Conservation (phyloP, 2,797 vertebrate genomes). For the Periophthalmus magnuspinnatus region DNA sequence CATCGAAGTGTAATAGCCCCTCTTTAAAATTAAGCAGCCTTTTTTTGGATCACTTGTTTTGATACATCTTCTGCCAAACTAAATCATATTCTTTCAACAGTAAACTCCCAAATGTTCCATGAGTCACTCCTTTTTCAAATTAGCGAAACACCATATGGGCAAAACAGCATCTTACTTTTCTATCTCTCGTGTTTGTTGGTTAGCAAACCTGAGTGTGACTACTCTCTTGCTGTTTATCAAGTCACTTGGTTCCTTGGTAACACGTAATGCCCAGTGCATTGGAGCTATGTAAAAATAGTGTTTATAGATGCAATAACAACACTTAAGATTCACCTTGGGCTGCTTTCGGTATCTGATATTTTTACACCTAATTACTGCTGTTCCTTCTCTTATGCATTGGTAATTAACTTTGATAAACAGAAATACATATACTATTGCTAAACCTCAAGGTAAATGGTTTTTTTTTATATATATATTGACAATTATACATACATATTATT, state of each 20-base stretch:
- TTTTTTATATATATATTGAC: not conserved
- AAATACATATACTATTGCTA: too few species aligned
- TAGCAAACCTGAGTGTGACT: not conserved
- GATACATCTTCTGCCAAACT: not conserved
- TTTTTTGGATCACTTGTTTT: not conserved
- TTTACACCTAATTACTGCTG: not conserved
- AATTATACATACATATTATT: not conserved
- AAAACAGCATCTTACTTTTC: not conserved
- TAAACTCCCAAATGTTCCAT: not conserved
- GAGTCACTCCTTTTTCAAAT: not conserved
- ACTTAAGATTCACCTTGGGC: not conserved
- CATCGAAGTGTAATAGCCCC: too few species aligned
- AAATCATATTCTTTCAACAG: not conserved
- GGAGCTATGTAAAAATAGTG: not conserved
- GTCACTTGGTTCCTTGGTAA: not conserved
- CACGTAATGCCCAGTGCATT: not conserved
- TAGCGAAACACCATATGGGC: not conserved
- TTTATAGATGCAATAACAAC: not conserved
- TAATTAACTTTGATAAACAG: not conserved
- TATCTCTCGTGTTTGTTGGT: not conserved
- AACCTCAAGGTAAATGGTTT: too few species aligned
- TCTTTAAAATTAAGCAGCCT: too few species aligned
- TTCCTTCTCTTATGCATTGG: not conserved
- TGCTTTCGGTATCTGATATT: not conserved
- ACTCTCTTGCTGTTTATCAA: not conserved